Evolutionary conservation across 2,113 vertebrate species (phyloP).

Genomic region (Salvelinus fontinalis): DNA sequence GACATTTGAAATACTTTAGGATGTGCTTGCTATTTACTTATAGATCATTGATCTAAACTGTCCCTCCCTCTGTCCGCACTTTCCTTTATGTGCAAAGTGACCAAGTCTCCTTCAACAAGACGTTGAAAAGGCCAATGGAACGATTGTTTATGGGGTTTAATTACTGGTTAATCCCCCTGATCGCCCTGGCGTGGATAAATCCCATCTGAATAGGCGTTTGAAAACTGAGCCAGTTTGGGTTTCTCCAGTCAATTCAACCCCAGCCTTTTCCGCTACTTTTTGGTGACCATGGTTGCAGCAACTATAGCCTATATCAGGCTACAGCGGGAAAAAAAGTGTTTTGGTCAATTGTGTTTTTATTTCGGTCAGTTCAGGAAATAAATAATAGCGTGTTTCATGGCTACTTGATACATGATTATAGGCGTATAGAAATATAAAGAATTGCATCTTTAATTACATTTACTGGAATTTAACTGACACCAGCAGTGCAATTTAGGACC

Average conservation of each 20-base stretch:
- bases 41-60: too few species aligned
- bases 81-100: constrained; percentile 3
- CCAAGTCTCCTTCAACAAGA: constrained; percentile 6
- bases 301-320: not conserved
- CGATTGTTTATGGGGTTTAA: constrained; percentile 76
- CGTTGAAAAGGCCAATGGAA: constrained; percentile 31
- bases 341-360: constrained; percentile 39
- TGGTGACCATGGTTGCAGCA: constrained; percentile 47
- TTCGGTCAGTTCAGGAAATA: constrained; percentile 20
- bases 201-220: constrained; percentile 55
- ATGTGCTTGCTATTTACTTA: too few species aligned
- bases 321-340: constrained; percentile 38
- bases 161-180: constrained; percentile 80
- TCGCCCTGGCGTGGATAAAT: constrained; percentile 76
- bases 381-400: not conserved
- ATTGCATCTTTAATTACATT: too few species aligned
- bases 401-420: too few species aligned
- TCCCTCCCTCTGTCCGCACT: not conserved
- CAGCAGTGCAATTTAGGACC: too few species aligned
- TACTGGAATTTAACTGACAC: too few species aligned
- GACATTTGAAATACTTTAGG: too few species aligned
- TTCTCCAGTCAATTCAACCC: constrained; percentile 15
- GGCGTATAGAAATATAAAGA: too few species aligned
- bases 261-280: constrained; percentile 27
- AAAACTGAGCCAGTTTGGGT: not conserved